A percentile compares a stretch with the other conserved stretches of the same genome.
Conservation (phyloP, 2,797 vertebrate genomes). For the Pteronotus mesoamericanus region DNA sequence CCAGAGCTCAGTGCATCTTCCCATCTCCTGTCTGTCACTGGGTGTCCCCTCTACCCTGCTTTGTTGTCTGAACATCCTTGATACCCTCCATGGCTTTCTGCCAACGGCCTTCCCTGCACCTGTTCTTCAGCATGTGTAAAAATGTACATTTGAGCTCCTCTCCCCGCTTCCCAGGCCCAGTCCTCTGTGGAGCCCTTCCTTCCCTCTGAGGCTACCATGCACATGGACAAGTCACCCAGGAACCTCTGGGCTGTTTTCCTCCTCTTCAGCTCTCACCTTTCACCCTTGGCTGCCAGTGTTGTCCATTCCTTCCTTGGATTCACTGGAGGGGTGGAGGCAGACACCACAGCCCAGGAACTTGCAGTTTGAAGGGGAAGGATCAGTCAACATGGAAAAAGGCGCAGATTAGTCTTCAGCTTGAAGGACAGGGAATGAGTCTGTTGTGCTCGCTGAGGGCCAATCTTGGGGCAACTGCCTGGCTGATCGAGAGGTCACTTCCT, state of each 20-base stretch:
- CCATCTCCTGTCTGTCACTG: too few species aligned
- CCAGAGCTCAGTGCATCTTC: neutral
- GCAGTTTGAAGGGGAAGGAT: neutral
- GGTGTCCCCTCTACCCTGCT: neutral
- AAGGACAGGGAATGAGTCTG: neutral
- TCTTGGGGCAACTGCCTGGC: neutral
- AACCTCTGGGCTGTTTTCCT: neutral
- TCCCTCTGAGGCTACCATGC: neutral
- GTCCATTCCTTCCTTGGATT: neutral
- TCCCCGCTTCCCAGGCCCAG: neutral
- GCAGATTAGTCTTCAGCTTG: neutral
- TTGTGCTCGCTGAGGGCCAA: neutral
- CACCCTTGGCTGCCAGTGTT: neutral
- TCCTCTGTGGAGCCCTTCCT: neutral
- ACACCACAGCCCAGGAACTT: neutral
- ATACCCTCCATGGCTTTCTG: neutral
- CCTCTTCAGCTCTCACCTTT: too few species aligned
- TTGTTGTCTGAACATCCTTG: too few species aligned
- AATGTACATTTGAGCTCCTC: neutral
- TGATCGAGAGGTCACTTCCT: too few species aligned
- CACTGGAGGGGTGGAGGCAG: neutral
- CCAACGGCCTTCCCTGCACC: too few species aligned
- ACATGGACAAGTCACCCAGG: neutral
- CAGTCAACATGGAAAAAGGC: neutral
- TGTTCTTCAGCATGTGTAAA: neutral